A percentile compares a stretch with the other conserved stretches of the same genome.
phyloP scores from a whole-genome alignment of 2,797 vertebrate genomes.

The Mormyrus hasselquistii region DNA sequence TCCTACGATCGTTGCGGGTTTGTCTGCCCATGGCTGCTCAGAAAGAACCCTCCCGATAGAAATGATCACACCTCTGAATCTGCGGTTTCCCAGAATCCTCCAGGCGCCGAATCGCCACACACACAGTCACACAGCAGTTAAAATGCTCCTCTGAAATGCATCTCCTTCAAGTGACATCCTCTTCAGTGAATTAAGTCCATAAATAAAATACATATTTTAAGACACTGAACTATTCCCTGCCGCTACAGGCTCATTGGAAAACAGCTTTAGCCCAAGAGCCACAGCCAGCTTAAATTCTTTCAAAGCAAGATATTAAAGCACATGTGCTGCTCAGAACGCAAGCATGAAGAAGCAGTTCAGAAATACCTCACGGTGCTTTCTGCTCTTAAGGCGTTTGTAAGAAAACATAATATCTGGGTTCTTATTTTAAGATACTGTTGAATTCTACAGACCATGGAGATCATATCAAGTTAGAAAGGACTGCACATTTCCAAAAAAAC shows the following conservation, averaged over 20 bases:
- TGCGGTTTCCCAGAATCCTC: neutral
- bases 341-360: neutral
- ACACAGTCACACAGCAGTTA: neutral
- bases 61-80: neutral
- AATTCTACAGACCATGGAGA: neutral
- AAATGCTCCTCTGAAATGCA: neutral
- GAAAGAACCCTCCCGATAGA: neutral
- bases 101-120: neutral
- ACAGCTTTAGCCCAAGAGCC: neutral
- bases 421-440: neutral
- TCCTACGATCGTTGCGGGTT: neutral
- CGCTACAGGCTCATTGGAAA: neutral
- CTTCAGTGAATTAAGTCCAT: neutral
- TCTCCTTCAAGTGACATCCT: neutral
- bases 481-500: slow-evolving; percentile 37
- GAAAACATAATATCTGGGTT: neutral
- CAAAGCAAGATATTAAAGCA: neutral
- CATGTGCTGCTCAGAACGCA: neutral
- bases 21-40: neutral
- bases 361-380: neutral
- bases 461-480: neutral
- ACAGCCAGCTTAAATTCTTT: neutral
- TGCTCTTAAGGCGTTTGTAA: neutral
- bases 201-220: slow-evolving; percentile 19
- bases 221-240: neutral